Evolutionary conservation across 2,797 vertebrate species (phyloP).

Genomic region (Sebastes baramenuke): DNA sequence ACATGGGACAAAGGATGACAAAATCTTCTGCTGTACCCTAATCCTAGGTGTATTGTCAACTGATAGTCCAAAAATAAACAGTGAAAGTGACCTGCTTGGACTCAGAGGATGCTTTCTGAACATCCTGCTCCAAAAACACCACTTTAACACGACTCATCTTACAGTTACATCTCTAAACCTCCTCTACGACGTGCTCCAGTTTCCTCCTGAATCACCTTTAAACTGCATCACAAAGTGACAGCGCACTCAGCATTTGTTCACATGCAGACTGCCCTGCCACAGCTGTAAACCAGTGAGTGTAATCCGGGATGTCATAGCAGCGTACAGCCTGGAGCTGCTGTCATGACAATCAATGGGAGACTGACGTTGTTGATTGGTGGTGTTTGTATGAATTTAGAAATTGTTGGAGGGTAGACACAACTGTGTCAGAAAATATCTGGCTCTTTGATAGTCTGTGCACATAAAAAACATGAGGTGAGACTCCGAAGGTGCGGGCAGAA

Average conservation of each 20-base stretch:
- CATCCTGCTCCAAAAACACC: conserved; percentile 24
- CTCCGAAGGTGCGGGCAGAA: too few relatives aligned
- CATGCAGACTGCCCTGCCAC: neutral
- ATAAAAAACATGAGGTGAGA: too few relatives aligned
- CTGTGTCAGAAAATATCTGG: too few relatives aligned
- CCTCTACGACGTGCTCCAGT: neutral
- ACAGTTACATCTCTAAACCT: neutral
- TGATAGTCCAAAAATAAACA: conserved; percentile 38
- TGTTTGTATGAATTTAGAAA: neutral
- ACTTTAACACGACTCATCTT: neutral
- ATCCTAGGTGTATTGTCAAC: neutral
- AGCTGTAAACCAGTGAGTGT: neutral
- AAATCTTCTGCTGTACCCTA: neutral
- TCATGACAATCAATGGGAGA: neutral
- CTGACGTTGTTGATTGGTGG: neutral
- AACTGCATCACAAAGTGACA: conserved; percentile 8
- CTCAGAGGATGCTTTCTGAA: conserved; percentile 2
- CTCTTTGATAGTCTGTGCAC: too few relatives aligned
- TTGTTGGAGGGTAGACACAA: neutral
- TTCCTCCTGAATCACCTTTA: neutral
- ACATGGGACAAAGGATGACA: neutral
- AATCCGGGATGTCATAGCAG: conserved; percentile 4
- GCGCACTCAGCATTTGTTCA: conserved; percentile 15
- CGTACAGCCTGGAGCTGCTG: neutral
- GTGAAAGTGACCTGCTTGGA: conserved; percentile 39